phyloP scores from a whole-genome alignment of 37 sponge, comb jelly and placozoan genomes.

The Hormiphora californensis region DNA sequence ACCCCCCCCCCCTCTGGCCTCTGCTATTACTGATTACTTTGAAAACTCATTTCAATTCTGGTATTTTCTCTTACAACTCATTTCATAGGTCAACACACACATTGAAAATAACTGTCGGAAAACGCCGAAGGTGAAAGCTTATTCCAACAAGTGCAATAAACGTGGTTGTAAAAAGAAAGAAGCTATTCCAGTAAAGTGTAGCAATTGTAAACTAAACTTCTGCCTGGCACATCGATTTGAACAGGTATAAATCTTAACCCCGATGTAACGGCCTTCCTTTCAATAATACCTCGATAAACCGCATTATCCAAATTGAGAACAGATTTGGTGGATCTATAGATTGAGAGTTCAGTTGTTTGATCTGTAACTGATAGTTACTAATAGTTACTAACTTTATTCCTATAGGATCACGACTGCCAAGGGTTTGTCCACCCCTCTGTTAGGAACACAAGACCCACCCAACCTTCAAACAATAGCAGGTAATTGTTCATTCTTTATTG shows the following conservation, averaged over 20 bases:
- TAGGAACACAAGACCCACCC: too few species aligned
- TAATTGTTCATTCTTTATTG: not conserved
- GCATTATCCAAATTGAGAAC: too few species aligned
- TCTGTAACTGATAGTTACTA: too few species aligned
- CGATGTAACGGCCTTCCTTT: too few species aligned
- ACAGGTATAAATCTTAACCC: too few species aligned
- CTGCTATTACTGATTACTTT: not conserved
- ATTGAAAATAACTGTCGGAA: conserved; percentile 51
- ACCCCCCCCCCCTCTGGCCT: too few species aligned
- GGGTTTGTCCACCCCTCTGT: conserved; percentile 35
- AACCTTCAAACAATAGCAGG: not conserved
- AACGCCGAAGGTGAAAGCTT: conserved; percentile 19
- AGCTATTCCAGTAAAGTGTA: conserved; percentile 35
- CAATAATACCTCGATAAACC: too few species aligned
- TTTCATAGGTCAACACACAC: conserved; percentile 24
- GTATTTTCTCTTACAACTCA: not conserved
- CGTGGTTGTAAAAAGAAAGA: conserved; percentile 36
- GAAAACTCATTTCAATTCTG: not conserved
- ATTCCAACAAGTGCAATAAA: conserved; percentile 29
- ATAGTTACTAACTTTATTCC: too few species aligned
- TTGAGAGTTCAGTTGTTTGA: too few species aligned
- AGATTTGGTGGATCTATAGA: too few species aligned
- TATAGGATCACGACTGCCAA: conserved; percentile 15
- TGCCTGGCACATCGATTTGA: conserved; percentile 37
- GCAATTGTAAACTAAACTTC: conserved; percentile 34